Conservation (phyloP, 2,888 invertebrate species). For the Melinopterus prodromus region DNA sequence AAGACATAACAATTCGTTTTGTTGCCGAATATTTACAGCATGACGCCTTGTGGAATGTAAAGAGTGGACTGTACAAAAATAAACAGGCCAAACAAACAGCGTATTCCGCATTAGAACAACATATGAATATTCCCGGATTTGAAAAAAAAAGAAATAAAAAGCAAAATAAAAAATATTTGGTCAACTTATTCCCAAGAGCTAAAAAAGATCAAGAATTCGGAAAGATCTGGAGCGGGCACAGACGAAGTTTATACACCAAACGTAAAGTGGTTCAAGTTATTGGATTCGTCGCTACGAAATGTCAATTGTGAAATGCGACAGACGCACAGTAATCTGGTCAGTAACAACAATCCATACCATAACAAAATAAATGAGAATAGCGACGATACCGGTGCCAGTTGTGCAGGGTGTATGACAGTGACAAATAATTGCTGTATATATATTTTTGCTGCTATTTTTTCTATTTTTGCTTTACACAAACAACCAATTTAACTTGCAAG, state of each 20-base stretch:
- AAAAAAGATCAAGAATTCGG: conserved; percentile 33
- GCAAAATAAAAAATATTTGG: not conserved
- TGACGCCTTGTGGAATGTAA: not conserved
- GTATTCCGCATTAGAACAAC: not conserved
- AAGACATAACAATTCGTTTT: not conserved
- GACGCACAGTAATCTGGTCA: conserved; percentile 17
- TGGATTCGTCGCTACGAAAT: conserved; percentile 39
- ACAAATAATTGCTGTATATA: too few species aligned
- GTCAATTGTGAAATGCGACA: too few species aligned
- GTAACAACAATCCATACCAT: too few species aligned
- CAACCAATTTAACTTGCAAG: too few species aligned
- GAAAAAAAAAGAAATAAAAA: not conserved
- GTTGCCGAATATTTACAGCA: not conserved
- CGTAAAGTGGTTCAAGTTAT: conserved; percentile 41
- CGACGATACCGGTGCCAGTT: too few species aligned
- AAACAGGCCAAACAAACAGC: not conserved
- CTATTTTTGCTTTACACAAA: too few species aligned
- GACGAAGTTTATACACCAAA: conserved; percentile 36
- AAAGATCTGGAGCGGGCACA: conserved; percentile 35
- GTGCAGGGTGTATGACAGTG: too few species aligned
- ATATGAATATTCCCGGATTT: not conserved
- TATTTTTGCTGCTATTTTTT: too few species aligned
- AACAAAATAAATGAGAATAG: not conserved
- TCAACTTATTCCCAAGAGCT: not conserved
- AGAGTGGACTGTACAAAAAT: not conserved